Conservation (phyloP, 2,797 vertebrate species). For the Neostethus bicornis region DNA sequence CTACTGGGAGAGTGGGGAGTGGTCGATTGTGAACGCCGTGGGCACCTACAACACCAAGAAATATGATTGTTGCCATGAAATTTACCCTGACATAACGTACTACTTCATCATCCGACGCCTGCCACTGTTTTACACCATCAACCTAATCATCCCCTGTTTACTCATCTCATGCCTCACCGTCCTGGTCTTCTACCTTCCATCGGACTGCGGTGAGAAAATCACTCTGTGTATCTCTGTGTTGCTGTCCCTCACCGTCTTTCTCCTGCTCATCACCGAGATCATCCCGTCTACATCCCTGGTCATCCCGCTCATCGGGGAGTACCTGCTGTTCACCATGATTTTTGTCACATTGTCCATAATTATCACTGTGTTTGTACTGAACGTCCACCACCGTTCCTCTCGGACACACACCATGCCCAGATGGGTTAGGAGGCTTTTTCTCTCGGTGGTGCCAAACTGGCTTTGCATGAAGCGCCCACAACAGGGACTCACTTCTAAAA, state of each 20-base stretch:
- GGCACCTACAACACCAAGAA: slow-evolving; percentile 92
- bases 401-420: slow-evolving; percentile 86
- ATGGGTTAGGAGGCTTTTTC: slow-evolving; percentile 84
- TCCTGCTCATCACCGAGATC: slow-evolving; percentile 92
- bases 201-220: slow-evolving; percentile 92
- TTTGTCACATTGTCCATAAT: slow-evolving; percentile 92
- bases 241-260: slow-evolving; percentile 91
- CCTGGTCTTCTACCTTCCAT: slow-evolving; percentile 93
- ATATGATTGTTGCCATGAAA: slow-evolving; percentile 90
- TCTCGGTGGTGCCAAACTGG: slow-evolving; percentile 81
- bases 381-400: slow-evolving; percentile 90
- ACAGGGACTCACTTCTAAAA: slow-evolving; percentile 19
- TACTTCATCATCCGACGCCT: slow-evolving; percentile 87
- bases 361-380: slow-evolving; percentile 91
- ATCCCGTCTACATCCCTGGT: slow-evolving; percentile 93
- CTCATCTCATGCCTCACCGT: slow-evolving; percentile 92
- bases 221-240: slow-evolving; percentile 92
- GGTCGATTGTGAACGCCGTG: slow-evolving; percentile 87
- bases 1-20: slow-evolving; percentile 95
- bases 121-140: slow-evolving; percentile 93
- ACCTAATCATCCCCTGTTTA: slow-evolving; percentile 91
- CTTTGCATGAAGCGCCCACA: slow-evolving; percentile 84
- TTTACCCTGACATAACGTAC: slow-evolving; percentile 92
- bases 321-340: slow-evolving; percentile 94
- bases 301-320: slow-evolving; percentile 92